Percentiles rank a stretch among this genome's conserved stretches.
Evolutionary conservation across 1,140 invertebrate genomes (phyloP).

Genomic region (Bathynomus jamesi): DNA sequence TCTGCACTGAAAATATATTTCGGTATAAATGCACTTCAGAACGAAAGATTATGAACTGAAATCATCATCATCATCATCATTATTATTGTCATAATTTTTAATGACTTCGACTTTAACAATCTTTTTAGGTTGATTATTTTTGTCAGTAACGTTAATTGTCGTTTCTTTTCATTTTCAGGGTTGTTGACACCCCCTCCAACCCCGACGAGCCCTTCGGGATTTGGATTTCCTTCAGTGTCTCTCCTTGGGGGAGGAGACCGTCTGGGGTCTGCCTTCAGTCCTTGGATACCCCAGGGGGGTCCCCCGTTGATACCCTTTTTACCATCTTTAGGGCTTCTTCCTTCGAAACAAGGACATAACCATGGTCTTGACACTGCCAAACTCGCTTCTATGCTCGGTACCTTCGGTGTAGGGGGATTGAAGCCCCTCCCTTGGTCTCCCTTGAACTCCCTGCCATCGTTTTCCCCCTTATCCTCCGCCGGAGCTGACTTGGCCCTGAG

Average conservation of each 20-base stretch:
- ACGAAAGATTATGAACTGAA: too few species aligned
- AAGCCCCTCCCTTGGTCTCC: conserved; percentile 1
- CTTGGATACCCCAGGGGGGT: background rate
- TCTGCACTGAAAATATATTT: too few species aligned
- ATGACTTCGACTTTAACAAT: background rate
- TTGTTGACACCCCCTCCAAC: conserved; percentile 15
- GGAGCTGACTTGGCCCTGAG: background rate
- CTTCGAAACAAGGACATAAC: background rate
- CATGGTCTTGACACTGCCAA: background rate
- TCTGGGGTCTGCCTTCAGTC: conserved; percentile 9
- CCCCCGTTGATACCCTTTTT: conserved; percentile 6
- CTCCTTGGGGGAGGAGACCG: background rate
- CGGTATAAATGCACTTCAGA: too few species aligned
- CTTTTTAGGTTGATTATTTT: background rate
- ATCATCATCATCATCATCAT: background rate
- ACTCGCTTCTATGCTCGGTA: background rate
- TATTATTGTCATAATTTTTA: background rate
- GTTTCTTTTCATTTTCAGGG: background rate
- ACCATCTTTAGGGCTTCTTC: background rate
- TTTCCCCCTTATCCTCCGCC: background rate
- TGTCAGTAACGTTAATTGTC: background rate
- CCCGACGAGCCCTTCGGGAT: conserved; percentile 5
- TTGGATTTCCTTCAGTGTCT: conserved; percentile 6
- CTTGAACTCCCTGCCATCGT: background rate
- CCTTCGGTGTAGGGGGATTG: background rate